Base-by-base conservation (phyloP, 2,113 vertebrate species). In the Chloroceryle aenea region DNA sequence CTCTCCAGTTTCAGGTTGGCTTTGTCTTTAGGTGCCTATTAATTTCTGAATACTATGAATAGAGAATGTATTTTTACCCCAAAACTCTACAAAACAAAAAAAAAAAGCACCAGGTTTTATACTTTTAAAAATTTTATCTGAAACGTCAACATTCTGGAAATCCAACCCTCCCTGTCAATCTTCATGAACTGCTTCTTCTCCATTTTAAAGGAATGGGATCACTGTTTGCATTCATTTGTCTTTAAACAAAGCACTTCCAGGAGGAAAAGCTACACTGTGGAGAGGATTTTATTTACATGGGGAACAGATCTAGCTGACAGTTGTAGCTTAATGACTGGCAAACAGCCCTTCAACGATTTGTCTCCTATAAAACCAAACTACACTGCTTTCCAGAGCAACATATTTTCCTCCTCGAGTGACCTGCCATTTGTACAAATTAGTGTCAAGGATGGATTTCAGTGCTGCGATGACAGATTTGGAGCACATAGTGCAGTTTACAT, bases 381-480 rank as follows among this genome's bases (percentile, higher is more conserved):
- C 13, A 26, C 10, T 50, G 3, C 29, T 93, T 89, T 86, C 67
- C 85, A 86, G 67, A 74, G 76, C 87, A 56, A 62, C 22, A 45
- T 23, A 27, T 45, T 74, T 87, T 91, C 62, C 40, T 75, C 61
- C 61, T 87, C 2, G 14, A 64, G 62, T 89, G 76, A 80, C n/a
- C 74, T 85, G 58, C 38, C 7, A 3, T 94, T 95, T 82, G 38
- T 76, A 83, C n/a, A 87, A 94, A 87, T 87, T 85, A 93, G 59
- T 63, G 58, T 94, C 91, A 92, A 82, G 62, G 74, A 82, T n/a
- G 26, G 69, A 92, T 94, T 96, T 95, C 82, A 89, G 53, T 0
- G 0, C 61, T 72, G 38, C 0, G 5, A 88, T 93, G 95, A 93
- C 94, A 94, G 79, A 89, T 94, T 73, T 96, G 83, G 95, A 95